Conservation (phyloP, 2,797 vertebrate genomes). For the Labroides dimidiatus region DNA sequence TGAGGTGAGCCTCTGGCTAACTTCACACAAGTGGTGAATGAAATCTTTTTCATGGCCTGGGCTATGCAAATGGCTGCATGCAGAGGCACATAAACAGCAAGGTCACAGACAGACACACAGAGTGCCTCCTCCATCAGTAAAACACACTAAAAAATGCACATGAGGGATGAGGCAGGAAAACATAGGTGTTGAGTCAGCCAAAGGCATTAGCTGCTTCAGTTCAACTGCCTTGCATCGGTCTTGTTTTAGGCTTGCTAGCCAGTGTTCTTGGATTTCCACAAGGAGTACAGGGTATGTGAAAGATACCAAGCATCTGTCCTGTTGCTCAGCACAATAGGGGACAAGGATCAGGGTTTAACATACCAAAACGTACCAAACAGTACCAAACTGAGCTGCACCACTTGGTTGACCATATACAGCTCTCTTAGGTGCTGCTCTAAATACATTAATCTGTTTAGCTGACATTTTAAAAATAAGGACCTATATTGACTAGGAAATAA, state of each 20-base stretch:
- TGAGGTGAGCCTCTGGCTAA: conserved; percentile 69
- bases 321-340: conserved; percentile 10
- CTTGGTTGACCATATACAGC: too few species aligned
- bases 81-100: conserved; percentile 18
- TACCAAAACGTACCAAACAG: too few species aligned
- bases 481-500: too few species aligned
- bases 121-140: conserved; percentile 24
- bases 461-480: too few species aligned
- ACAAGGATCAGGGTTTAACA: too few species aligned
- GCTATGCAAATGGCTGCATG: conserved; percentile 55
- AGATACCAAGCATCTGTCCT: conserved; percentile 70
- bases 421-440: conserved; percentile 7
- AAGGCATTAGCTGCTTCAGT: conserved; percentile 67
- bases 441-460: neutral
- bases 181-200: conserved; percentile 76
- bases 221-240: conserved; percentile 56
- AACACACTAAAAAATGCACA: conserved; percentile 56
- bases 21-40: conserved; percentile 68
- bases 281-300: conserved; percentile 53
- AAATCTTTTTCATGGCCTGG: conserved; percentile 68
- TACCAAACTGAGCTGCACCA: too few species aligned
- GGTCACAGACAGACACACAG: conserved; percentile 15
- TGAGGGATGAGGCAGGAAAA: conserved; percentile 36
- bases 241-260: conserved; percentile 57
- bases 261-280: conserved; percentile 40